Conservation (phyloP, 2,888 invertebrate species). For the Drosophila leonis region DNA sequence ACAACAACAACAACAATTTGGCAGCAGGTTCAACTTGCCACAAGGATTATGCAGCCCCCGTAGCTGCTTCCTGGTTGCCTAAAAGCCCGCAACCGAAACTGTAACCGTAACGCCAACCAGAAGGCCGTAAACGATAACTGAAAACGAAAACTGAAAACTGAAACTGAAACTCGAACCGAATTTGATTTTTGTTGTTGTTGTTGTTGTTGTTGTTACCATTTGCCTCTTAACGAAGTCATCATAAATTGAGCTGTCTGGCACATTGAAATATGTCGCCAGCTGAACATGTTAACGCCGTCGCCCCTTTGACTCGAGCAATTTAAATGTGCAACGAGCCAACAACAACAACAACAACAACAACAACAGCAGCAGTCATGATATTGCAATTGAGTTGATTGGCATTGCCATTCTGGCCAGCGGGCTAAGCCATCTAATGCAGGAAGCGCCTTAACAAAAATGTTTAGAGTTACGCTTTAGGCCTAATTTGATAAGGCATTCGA, state of each 20-base stretch:
- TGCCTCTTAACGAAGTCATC: constrained; percentile 47
- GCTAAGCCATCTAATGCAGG: constrained; percentile 39
- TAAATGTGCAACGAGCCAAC: constrained; percentile 60
- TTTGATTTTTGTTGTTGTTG: constrained; percentile 14
- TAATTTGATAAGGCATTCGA: constrained; percentile 31
- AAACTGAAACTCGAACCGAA: constrained; percentile 34
- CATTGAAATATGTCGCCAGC: constrained; percentile 52
- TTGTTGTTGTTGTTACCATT: constrained; percentile 5
- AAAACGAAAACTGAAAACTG: constrained; percentile 25
- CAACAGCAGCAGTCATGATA: constrained; percentile 26
- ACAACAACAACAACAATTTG: not conserved
- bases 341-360: not conserved
- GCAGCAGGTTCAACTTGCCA: constrained; percentile 57
- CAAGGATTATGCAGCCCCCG: constrained; percentile 62
- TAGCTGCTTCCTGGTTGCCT: constrained; percentile 71
- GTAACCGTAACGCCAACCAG: constrained; percentile 48
- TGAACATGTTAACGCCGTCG: not conserved
- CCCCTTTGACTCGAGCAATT: constrained; percentile 56
- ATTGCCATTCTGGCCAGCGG: constrained; percentile 65
- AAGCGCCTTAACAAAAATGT: constrained; percentile 18
- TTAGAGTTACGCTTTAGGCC: not conserved
- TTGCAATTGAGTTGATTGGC: constrained; percentile 70
- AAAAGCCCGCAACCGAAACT: constrained; percentile 37
- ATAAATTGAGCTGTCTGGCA: constrained; percentile 60
- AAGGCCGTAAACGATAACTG: constrained; percentile 9